Evolutionary conservation across 2,888 invertebrate species (phyloP), one percentile per base, ranked within the genome.

Genomic region (Andrena haemorrhoa): DNA sequence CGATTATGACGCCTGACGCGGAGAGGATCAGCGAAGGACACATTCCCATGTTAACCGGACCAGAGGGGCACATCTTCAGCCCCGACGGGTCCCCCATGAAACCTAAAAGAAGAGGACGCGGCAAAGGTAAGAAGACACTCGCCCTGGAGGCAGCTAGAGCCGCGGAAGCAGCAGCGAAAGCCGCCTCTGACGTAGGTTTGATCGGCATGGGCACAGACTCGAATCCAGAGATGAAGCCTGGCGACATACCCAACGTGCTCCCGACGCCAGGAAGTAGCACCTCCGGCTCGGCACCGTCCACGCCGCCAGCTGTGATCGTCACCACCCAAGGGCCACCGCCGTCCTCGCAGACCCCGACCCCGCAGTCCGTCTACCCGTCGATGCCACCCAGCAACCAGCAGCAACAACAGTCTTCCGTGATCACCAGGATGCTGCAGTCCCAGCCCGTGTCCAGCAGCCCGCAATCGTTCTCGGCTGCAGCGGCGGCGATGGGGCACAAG

Each of bases 371-470:
- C 41, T 93, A 90, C 88, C 92, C 94, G 83, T 91, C 93, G 64
- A 92, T 94, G 91, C 94, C 93, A 83, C 93, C 93, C 86, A 94
- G 94, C 81, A 71, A 71, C 58, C 71, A 61, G 20, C 93, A 94
- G 84, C 93, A 61, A 31, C 93, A 94, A 84, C 93, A 92, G 88
- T 93, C 93, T 79, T 96, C 96, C 56, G 96, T 96, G 7, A 96
- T 96, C 63, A 96, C 96, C 8, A 94, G 96, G 85, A 95, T 96
- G 95, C 94, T 96, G 60, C 95, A 95, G 86, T 93, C 94, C 1
- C 95, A 94, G 83, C 93, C 94, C 0, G 92, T 94, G 0, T 90
- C 91, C 51, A 87, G 89, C 41, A 91, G 86, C 20, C 92, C 92
- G n/a, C 94, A 94, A 61, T 93, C 93, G 2, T 94, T 94, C 71